phyloP scores from a whole-genome alignment of 2,888 invertebrate genomes.

The Volucella inanis region DNA sequence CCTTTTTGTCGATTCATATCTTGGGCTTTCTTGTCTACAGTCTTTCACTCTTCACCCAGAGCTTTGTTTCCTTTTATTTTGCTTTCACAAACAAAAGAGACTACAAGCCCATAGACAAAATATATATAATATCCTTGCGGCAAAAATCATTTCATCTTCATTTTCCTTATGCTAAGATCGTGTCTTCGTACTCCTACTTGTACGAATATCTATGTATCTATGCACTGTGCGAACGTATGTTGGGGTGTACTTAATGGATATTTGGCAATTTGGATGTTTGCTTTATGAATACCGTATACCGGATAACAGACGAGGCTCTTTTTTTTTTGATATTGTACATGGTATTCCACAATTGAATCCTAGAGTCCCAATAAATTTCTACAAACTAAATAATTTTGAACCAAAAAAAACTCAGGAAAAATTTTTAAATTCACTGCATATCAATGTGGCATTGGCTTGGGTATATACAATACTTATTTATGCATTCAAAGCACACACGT shows the following conservation, averaged over 20 bases:
- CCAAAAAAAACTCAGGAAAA: background rate
- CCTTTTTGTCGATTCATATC: slow-evolving; percentile 36
- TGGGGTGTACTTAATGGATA: slow-evolving; percentile 46
- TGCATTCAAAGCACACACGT: slow-evolving; percentile 60
- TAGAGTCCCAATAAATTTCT: slow-evolving; percentile 19
- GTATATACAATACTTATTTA: slow-evolving; percentile 49
- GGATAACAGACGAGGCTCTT: slow-evolving; percentile 17
- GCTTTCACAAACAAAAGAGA: slow-evolving; percentile 64
- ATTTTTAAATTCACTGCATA: slow-evolving; percentile 62
- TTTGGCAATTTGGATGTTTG: slow-evolving; percentile 48
- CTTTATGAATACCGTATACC: slow-evolving; percentile 71
- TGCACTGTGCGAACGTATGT: slow-evolving; percentile 4
- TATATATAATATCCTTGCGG: slow-evolving; percentile 52
- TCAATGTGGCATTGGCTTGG: background rate
- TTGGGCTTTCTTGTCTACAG: slow-evolving; percentile 63
- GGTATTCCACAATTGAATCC: slow-evolving; percentile 32
- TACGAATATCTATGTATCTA: background rate
- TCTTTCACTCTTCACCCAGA: slow-evolving; percentile 9
- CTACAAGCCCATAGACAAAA: slow-evolving; percentile 68
- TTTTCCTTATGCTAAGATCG: background rate
- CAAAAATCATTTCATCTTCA: slow-evolving; percentile 63
- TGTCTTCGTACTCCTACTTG: background rate
- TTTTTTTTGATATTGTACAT: no score
- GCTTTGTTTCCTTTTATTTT: slow-evolving; percentile 49
- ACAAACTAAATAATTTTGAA: background rate